Base-by-base conservation (phyloP, 1,140 invertebrate genomes). In the Contarinia nasturtii region DNA sequence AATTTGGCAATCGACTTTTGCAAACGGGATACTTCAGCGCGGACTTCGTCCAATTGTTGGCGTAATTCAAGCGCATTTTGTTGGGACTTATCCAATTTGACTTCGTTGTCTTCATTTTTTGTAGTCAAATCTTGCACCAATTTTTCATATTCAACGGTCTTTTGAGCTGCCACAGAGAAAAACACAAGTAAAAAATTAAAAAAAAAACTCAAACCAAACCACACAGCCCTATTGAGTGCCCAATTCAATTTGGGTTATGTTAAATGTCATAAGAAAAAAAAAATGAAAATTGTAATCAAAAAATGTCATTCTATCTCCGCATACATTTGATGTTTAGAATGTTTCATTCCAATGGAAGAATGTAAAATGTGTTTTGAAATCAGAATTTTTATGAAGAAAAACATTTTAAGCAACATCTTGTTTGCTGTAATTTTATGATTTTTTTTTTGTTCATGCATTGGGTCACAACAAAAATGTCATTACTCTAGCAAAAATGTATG, bases 271-370 rank as follows among this genome's bases (percentile, higher is more conserved):
- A 54, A 66, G 15, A 40, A 11, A 11, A 7, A 11, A 34, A 70
- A 77, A 52, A 78, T 75, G 75, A 72, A 70, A 50, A 76, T 79
- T 57, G 59, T 79, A 36, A 68, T 75, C 55, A 63, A 64, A 40
- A 71, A 72, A 48, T 65, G 63, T 47, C 33, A 34, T 14, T 14
- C 33, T 8, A 34, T 34, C 14, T 34, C 33, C 33, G 33, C 7
- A 34, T 34, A 8, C 14, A 34, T 34, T 34, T 34, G 33, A 34
- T 34, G 70, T 36, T 36, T 36, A n/a, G 34, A n/a, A 36, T n/a
- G 34, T n/a, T 36, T 10, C 34, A 36, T 36, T 36, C 34, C 8
- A 36, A 10, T 22, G 46, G 33, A 40, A 47, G 15, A 33, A 27
- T 37, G 15, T 10, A 44, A 19, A n/a, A 33, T 10, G 7, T 18